Evolutionary conservation across 1,140 invertebrate species (phyloP), one percentile per base, ranked within the genome.

Genomic region (Tetramorium alpestre): DNA sequence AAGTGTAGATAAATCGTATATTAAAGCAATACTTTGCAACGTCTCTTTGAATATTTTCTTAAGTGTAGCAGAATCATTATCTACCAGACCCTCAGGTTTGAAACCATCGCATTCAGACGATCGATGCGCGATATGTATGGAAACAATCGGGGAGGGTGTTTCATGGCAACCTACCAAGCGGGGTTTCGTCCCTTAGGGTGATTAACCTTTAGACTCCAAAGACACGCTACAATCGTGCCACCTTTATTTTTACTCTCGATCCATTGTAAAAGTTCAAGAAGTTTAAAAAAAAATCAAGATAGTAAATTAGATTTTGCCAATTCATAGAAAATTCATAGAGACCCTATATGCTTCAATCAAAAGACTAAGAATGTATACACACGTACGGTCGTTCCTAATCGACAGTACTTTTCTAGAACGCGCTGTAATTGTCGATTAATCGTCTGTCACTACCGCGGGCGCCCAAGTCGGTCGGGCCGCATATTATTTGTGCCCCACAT

Each of bases 401-500:
- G 28, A 18, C 18, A 22, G n/a, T 18, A 64, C 10, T 69, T 81
- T 81, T 70, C 49, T 49, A 65, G 51, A 25, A 4, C 49, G 65
- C 60, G 76, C 3, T 54, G 22, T 60, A 84, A 75, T 84, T 62
- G 41, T 75, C 80, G 80, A 84, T 84, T 84, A 84, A 84, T 84
- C 54, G 54, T 84, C 64, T 88, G 72, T 54, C 85, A 58, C 54
- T 54, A 44, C 13, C 22, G 22, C 25, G 51, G 41, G 41, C 51
- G 62, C 38, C 22, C 70, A 75, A 47, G 75, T 62, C 64, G 80
- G 65, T 60, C 67, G 33, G 38, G 47, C 22, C 22, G 25, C 38
- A 47, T 56, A 89, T 89, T 89, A 89, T 67, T 73, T 87, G 62
- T 84, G 88, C 58, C 67, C 85, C 33, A 85, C 41, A 90, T 87